Conservation (phyloP, 2,113 vertebrate species). For the Rallus limicola region DNA sequence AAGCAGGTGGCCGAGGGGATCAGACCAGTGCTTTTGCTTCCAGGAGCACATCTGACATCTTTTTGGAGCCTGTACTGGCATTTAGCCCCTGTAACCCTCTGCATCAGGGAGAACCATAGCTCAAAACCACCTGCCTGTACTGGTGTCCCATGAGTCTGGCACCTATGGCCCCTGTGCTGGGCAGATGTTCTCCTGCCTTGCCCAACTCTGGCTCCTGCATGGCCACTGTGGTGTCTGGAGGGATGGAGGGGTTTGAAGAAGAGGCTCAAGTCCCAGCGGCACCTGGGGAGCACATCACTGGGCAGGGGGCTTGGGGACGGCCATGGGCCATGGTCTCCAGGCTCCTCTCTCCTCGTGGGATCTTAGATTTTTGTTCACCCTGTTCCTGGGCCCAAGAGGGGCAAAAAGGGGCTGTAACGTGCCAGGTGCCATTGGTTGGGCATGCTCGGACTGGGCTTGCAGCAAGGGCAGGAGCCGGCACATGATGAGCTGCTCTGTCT, state of each 20-base stretch:
- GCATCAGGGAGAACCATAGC: not conserved
- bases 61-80: not conserved
- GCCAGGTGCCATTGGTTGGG: accelerated
- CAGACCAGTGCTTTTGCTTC: not conserved
- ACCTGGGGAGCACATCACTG: not conserved
- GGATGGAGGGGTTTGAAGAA: not conserved
- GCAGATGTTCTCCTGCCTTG: accelerated
- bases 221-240: accelerated
- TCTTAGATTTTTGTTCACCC: not conserved
- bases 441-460: not conserved
- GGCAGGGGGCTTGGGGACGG: not conserved
- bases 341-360: not conserved
- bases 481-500: not conserved
- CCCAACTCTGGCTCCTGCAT: accelerated
- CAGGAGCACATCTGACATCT: not conserved
- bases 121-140: not conserved
- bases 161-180: accelerated
- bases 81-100: not conserved
- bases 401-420: not conserved
- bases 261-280: not conserved
- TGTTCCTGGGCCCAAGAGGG: not conserved
- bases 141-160: accelerated
- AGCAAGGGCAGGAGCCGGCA: accelerated
- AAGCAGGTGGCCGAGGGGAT: accelerated
- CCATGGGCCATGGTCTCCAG: no score